Percentiles rank a stretch among this genome's conserved stretches.
phyloP scores from a whole-genome alignment of 92 coral and sea anemone genomes.

The Zoanthus gigantus region DNA sequence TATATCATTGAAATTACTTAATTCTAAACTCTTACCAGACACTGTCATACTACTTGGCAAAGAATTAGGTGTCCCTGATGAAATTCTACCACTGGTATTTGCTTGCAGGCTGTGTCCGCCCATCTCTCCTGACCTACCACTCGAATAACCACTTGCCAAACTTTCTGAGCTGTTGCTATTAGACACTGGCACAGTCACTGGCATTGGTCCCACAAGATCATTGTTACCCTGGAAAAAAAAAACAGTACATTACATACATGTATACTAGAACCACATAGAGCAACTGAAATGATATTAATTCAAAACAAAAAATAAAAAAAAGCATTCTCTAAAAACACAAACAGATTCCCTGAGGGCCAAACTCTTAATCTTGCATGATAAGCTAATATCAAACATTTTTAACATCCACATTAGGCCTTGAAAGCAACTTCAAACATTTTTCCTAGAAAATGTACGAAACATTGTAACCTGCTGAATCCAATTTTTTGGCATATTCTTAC shows the following conservation, averaged over 20 bases:
- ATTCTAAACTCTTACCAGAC: slow-evolving; percentile 62
- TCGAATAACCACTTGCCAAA: slow-evolving; percentile 72
- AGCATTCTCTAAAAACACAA: neutral
- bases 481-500: too few species aligned
- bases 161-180: slow-evolving; percentile 69
- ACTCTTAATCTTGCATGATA: neutral
- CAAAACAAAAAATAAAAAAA: neutral
- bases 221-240: slow-evolving; percentile 39
- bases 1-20: too few species aligned
- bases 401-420: neutral
- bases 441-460: too few species aligned
- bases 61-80: slow-evolving; percentile 75
- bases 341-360: too few species aligned
- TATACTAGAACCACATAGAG: too few species aligned
- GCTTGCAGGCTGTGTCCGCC: slow-evolving; percentile 58
- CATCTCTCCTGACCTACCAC: slow-evolving; percentile 29
- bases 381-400: neutral
- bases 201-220: slow-evolving; percentile 60
- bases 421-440: too few species aligned
- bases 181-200: slow-evolving; percentile 91
- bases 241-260: neutral
- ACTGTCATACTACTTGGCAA: slow-evolving; percentile 59
- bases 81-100: slow-evolving; percentile 77
- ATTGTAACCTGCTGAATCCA: too few species aligned
- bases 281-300: neutral